A percentile compares a stretch with the other conserved stretches of the same genome.
These are phyloP conservation scores for Chitala chitala DNA, from an alignment of 2,113 vertebrate species.

Conservation along the genomic window DNA sequence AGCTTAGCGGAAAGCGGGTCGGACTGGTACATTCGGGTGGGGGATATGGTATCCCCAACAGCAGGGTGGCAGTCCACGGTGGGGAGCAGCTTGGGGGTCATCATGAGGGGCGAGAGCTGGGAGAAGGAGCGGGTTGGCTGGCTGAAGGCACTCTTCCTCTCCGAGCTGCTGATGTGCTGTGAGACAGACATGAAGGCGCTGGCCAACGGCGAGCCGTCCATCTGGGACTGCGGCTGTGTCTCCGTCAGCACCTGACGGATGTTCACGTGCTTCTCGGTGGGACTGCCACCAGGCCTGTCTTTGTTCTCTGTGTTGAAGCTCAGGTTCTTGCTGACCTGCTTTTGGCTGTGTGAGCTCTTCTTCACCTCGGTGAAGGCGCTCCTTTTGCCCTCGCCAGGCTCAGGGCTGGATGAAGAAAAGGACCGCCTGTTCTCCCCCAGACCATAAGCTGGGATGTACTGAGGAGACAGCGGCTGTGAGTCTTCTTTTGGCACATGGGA, in stretches of 20 bases:
- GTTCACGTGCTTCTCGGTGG: slow-evolving; percentile 10
- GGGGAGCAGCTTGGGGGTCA: slow-evolving; percentile 58
- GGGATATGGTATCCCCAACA: slow-evolving; percentile 40
- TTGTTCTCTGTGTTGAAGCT: slow-evolving; percentile 20
- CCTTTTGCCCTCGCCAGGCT: slow-evolving; percentile 64
- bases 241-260: slow-evolving; percentile 26
- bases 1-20: slow-evolving; percentile 59
- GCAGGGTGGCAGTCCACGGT: slow-evolving; percentile 41
- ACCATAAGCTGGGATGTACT: slow-evolving; percentile 60
- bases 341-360: slow-evolving; percentile 46
- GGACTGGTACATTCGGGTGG: slow-evolving; percentile 52
- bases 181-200: slow-evolving; percentile 63
- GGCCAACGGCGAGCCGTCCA: slow-evolving; percentile 21
- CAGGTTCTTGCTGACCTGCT: slow-evolving; percentile 23
- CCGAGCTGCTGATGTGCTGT: slow-evolving; percentile 46
- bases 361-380: slow-evolving; percentile 76
- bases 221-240: slow-evolving; percentile 24
- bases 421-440: slow-evolving; percentile 60
- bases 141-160: slow-evolving; percentile 69
- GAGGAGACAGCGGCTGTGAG: slow-evolving; percentile 59
- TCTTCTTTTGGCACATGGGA: slow-evolving; percentile 54
- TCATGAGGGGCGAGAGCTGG: slow-evolving; percentile 54
- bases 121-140: slow-evolving; percentile 59
- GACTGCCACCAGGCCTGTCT: slow-evolving; percentile 9
- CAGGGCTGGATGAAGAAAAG: slow-evolving; percentile 63